These are phyloP conservation scores for Pagrus major DNA, from an alignment of 2,113 vertebrate species.

Conservation along the genomic window DNA sequence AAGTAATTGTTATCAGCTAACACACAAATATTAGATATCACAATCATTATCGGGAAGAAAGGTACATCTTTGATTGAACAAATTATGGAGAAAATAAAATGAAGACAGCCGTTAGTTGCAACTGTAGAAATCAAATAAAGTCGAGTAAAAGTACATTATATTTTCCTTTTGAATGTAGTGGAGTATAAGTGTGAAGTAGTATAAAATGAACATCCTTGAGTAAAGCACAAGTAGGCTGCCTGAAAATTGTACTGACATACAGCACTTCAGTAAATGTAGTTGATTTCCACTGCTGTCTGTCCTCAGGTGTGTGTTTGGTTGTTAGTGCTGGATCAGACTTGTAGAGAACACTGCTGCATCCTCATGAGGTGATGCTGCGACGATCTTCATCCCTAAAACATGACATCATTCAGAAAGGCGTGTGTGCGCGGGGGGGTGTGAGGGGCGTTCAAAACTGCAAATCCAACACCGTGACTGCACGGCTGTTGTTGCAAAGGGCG, in stretches of 20 bases:
- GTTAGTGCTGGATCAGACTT: too few relatives aligned
- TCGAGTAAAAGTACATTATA: too few relatives aligned
- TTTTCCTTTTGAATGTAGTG: too few relatives aligned
- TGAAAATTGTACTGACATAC: not conserved
- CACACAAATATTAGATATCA: too few relatives aligned
- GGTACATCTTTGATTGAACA: too few relatives aligned
- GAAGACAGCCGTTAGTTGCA: too few relatives aligned
- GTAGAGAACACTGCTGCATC: not conserved
- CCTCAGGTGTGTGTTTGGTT: not conserved
- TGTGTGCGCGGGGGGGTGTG: not conserved
- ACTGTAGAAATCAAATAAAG: too few relatives aligned
- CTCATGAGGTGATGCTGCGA: conserved; percentile 24
- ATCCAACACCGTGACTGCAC: conserved; percentile 25
- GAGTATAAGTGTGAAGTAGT: not conserved
- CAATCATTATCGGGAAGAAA: too few relatives aligned
- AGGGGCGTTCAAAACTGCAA: conserved; percentile 53
- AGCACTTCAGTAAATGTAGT: not conserved
- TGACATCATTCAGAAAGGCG: conserved; percentile 73
- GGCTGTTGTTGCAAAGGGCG: conserved; percentile 53
- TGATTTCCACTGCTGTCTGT: too few relatives aligned
- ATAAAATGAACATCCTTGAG: not conserved
- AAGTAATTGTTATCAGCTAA: too few relatives aligned
- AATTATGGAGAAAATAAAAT: too few relatives aligned
- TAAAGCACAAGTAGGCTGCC: not conserved
- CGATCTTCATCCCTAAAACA: conserved; percentile 36